A percentile compares a stretch with the other conserved stretches of the same genome.
Evolutionary conservation across 2,888 invertebrate species (phyloP).

Genomic region (Hyles lineata): DNA sequence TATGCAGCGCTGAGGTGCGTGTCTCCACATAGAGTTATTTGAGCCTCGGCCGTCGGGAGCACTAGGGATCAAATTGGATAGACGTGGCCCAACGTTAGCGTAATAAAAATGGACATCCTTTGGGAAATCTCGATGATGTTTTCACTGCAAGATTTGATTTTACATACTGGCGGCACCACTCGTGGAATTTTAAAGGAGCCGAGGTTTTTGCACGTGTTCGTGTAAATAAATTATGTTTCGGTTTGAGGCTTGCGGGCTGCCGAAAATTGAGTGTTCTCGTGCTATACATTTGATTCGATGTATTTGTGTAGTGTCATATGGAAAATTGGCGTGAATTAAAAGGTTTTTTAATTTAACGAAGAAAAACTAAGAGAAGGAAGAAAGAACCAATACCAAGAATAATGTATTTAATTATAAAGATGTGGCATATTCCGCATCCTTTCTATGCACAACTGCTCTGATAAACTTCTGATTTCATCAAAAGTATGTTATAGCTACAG

Average conservation of each 20-base stretch:
- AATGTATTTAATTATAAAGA: neutral
- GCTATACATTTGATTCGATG: neutral
- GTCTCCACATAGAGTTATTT: slow-evolving; percentile 20
- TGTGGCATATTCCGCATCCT: neutral
- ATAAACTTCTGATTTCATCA: no score
- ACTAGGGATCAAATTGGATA: slow-evolving; percentile 42
- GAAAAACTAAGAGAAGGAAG: no score
- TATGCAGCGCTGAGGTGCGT: neutral
- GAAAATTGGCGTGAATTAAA: neutral
- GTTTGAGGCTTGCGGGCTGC: neutral
- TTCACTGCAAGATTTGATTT: slow-evolving; percentile 52
- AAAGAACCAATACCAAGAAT: no score
- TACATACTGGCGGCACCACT: slow-evolving; percentile 39
- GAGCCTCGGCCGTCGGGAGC: slow-evolving; percentile 29
- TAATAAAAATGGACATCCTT: slow-evolving; percentile 63
- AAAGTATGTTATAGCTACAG: no score
- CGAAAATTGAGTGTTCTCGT: neutral
- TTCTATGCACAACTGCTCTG: no score
- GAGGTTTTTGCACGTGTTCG: neutral
- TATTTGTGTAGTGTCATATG: neutral
- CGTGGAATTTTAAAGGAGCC: slow-evolving; percentile 10
- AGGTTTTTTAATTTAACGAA: no score
- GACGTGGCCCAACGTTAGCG: slow-evolving; percentile 41
- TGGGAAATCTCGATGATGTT: slow-evolving; percentile 65
- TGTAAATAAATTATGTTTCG: slow-evolving; percentile 7